Conservation (phyloP, 2,888 invertebrate species). For the Melanchra persicariae region DNA sequence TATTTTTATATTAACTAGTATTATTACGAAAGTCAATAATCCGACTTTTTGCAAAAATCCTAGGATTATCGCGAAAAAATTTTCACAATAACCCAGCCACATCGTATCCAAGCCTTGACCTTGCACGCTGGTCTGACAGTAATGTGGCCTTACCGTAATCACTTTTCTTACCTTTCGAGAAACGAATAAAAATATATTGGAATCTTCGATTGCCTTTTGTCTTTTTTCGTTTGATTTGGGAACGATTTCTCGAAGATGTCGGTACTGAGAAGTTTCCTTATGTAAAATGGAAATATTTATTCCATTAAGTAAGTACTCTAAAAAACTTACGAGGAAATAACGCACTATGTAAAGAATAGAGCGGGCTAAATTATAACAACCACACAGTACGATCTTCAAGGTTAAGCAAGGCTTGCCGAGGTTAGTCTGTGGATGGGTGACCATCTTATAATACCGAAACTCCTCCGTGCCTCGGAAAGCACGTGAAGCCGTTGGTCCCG, state of each 20-base stretch:
- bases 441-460: no score
- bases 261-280: neutral
- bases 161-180: conserved; percentile 43
- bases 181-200: conserved; percentile 41
- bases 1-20: neutral
- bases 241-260: neutral
- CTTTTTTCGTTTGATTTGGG: conserved; percentile 31
- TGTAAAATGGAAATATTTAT: neutral
- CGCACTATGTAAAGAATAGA: no score
- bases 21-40: neutral
- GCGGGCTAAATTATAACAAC: no score
- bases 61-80: neutral
- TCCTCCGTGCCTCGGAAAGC: no score
- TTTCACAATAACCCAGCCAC: neutral
- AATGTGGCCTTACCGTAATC: conserved; percentile 54
- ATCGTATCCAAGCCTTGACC: conserved; percentile 12
- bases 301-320: neutral
- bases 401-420: no score
- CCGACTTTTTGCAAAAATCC: neutral
- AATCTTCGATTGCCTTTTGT: conserved; percentile 37
- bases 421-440: no score
- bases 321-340: neutral
- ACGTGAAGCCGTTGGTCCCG: no score
- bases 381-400: no score
- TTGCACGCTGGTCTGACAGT: conserved; percentile 32